Evolutionary conservation across 2,888 invertebrate genomes (phyloP), one percentile per base, ranked within the genome.

Genomic region (Caradrina clavipalpis): DNA sequence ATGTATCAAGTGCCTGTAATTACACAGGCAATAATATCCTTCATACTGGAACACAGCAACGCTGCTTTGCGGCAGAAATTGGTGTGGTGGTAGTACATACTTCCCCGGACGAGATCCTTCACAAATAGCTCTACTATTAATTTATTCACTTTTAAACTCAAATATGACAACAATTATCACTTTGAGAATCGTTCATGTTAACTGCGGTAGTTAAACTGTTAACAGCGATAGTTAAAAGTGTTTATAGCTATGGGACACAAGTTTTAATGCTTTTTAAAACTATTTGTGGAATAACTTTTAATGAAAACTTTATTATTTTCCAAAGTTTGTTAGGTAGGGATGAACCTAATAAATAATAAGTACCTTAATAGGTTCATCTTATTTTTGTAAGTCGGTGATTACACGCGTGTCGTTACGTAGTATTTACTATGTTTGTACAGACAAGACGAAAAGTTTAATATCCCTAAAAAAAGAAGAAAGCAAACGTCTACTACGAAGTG

Each of bases 241-340:
- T 45, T 45, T 1, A 45, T 17, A 45, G 45, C 19, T 6, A 3
- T 47, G n/a, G n/a, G n/a, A 35, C 6, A 17, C 45, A 35, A 55
- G 39, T 39, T 10, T 31, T 31, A 10, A 55, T 55, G 19, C 35
- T 8, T 55, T 55, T 50, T 39, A 39, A 62, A 62, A 22, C 49
- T 50, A 50, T 50, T 62, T 8, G 15, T 19, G 19, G 19, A 21
- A 31, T 15, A 26, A 31, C 17, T 64, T 45, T 31, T 42, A 31
- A 64, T 64, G 21, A 51, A 13, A 64, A n/a, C 10, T 3, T n/a
- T 21, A 11, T 51, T 21, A 50, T 42, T 31, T 65, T 31, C 6
- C 7, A 4, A 45, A 51, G 10, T 51, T 31, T 26, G 13, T 21
- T 35, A 35, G 35, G 26, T 26, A 26, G 13, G 17, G 21, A 21